Evolutionary conservation across 2,113 vertebrate genomes (phyloP), one percentile per base, ranked within the genome.

Genomic region (Cinclus mexicanus): DNA sequence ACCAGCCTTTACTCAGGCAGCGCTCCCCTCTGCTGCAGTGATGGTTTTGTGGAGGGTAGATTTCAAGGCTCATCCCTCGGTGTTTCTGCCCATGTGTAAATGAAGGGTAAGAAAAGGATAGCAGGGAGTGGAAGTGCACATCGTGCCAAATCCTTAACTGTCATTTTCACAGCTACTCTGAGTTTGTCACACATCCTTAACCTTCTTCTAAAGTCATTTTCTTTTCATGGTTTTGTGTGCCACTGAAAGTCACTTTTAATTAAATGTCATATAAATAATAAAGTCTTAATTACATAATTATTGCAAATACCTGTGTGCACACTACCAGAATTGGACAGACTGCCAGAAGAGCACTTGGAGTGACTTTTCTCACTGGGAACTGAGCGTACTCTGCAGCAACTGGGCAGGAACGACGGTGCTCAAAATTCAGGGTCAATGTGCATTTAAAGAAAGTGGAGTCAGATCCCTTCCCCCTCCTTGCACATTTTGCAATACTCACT

Each of bases 231-330:
- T 90, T 96, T 96, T 96, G 80, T 87, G 90, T 96, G 92, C 72
- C 46, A 83, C 83, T 97, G 94, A 96, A 96, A 96, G 95, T 96
- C 94, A 96, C 83, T 95, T 96, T 97, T 96, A 97, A 97, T 96
- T 96, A 96, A 95, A 96, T 90, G 92, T 68, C 93, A 75, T 94
- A 96, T 96, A 97, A 96, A 96, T 95, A 96, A 95, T 96, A 95
- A 96, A 95, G 94, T 42, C 90, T 94, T 96, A 96, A 96, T 97
- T 96, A 83, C 90, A 92, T 90, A 95, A 93, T 96, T 96, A 96
- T 90, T 94, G 93, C 80, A 84, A 93, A 95, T 92, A 96, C 80
- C 65, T 83, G 44, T 81, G 83, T 94, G 93, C 80, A 70, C 61
- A 49, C 71, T 93, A 75, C 85, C 79, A 74, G 91, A 63, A 61